Base-by-base conservation (phyloP, 2,113 vertebrate genomes). In the Reinhardtius hippoglossoides region DNA sequence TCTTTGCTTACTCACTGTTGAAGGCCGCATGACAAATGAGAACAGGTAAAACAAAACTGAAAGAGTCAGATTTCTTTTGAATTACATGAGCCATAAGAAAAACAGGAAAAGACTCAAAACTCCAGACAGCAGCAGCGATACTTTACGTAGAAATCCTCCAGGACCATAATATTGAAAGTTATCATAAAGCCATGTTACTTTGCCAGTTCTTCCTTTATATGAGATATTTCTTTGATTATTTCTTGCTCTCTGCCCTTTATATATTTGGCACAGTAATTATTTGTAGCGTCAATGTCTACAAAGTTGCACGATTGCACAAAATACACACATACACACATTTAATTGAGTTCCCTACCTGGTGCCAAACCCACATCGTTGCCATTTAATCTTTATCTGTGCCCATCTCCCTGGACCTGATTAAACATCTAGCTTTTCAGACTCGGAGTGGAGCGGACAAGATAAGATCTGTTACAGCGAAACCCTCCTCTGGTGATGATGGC, bases 381-480 rank as follows among this genome's bases (percentile, higher is more conserved):
- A 88, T 86, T 84, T 84, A 79, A 87, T 88, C 85, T 85, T 92
- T 93, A 94, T 94, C 94, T 92, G 88, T 78, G 62, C 71, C 76
- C 89, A 93, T 92, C 91, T 90, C 87, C 67, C 85, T 80, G 86
- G 56, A 79, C 69, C 91, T 93, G 92, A 93, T 94, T 94, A 91
- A 74, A 86, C 83, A 82, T 87, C 77, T 48, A 74, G 87, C 82
- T 88, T 87, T 81, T 87, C 71, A 88, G 76, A 82, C 64, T 21
- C 60, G 69, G 59, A 85, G 79, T 67, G 74, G 68, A 84, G 80
- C 23, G 46, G 82, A 83, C 79, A 40, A 76, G 90, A 93, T 92
- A 91, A 89, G 88, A 92, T 92, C 89, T 80, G 82, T 57, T 87
- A 81, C 81, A 82, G 78, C 67, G 67, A 87, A 67, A 71, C 75